Percentiles rank a stretch among this genome's conserved stretches.
Evolutionary conservation across 2,888 invertebrate genomes (phyloP).

Genomic region (Archips crataeganus): DNA sequence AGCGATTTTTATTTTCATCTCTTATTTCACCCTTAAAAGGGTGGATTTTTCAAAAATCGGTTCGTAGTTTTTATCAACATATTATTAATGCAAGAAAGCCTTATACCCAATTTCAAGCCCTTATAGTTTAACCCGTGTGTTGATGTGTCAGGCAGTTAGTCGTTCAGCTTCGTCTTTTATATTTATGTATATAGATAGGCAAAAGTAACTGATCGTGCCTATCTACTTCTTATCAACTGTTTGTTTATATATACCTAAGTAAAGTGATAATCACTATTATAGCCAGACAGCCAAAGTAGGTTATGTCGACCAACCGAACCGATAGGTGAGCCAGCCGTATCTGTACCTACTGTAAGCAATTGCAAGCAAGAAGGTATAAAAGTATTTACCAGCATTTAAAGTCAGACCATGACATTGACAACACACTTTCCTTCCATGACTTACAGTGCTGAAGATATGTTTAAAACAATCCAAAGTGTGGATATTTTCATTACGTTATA

Average conservation of each 20-base stretch:
- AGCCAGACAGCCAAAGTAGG: conserved; percentile 29
- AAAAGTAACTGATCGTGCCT: conserved; percentile 1
- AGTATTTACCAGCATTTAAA: too few species aligned
- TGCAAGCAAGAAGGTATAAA: neutral
- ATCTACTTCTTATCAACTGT: conserved; percentile 14
- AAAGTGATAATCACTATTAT: conserved; percentile 19
- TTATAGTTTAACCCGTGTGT: too few species aligned
- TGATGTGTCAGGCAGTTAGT: too few species aligned
- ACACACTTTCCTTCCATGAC: neutral
- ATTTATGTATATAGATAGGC: neutral
- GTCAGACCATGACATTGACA: neutral
- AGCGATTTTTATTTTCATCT: too few species aligned
- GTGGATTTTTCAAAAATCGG: too few species aligned
- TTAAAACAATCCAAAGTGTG: too few species aligned
- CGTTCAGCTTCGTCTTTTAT: too few species aligned
- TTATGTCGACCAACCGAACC: conserved; percentile 19
- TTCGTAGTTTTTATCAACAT: too few species aligned
- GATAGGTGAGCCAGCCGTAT: neutral
- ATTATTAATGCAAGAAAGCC: too few species aligned
- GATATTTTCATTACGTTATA: too few species aligned
- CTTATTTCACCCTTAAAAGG: too few species aligned
- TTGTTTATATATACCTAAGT: neutral
- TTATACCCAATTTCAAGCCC: too few species aligned
- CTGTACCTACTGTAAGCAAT: neutral
- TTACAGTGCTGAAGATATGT: neutral